Base-by-base conservation (phyloP, 2,113 vertebrate genomes). In the Pelobates fuscus region DNA sequence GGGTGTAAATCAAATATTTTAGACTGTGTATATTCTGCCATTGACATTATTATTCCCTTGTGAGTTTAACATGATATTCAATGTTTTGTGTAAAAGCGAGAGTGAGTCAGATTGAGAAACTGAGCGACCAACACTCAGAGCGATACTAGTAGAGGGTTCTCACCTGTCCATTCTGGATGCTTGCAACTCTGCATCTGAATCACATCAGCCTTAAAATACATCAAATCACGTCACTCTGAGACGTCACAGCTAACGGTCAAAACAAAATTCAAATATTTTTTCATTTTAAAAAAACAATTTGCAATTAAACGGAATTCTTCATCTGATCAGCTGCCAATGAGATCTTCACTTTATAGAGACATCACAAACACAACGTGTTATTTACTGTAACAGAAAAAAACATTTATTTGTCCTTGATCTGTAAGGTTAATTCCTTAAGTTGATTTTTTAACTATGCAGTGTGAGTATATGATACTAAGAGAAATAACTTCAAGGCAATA, bases 151-250 rank as follows among this genome's bases (percentile, higher is more conserved):
- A 12, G 62, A 49, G 10, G 49, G 49, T 37, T 15, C 73, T 76
- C 15, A 76, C 73, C 73, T 76, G 73, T 76, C 73, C 73, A 76
- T 60, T 27, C 20, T 14, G 5, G 14, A 2, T 27, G 29, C 46
- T 58, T n/a, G 43, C 8, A 17, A 14, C 18, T 21, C 24, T 25
- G 29, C 8, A 2, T 74, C 62, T 74, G 71, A 75, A 29, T 75
- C 62, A 58, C 54, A 41, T 6, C 23, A 10, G 32, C 23, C 23
- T 66, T 75, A 75, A 66, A 75, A 75, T 66, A 75, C 71, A 24
- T 62, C 62, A 3, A 23, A 18, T 37, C 18, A 66, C 29, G 52
- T 66, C 71, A 65, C n/a, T 23, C 20, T 20, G 29, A 3, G 26
- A 30, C 37, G 30, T 64, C 49, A 64, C 10, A n/a, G 10, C 14